A percentile compares a stretch with the other conserved stretches of the same genome.
phyloP scores from a whole-genome alignment of 2,888 invertebrate genomes.

The Eulithis prunata region DNA sequence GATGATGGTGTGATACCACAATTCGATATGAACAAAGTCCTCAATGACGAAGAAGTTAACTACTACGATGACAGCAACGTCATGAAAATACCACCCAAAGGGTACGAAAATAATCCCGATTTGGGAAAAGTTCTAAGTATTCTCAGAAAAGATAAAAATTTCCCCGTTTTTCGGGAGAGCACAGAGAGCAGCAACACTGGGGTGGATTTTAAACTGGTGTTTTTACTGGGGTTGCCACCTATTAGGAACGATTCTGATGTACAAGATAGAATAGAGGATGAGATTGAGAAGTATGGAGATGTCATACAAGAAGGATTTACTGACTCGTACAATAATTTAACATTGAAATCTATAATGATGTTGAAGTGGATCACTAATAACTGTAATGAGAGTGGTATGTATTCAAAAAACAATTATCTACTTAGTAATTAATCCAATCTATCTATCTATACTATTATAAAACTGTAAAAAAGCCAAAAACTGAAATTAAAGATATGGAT shows the following conservation, averaged over 20 bases:
- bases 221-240: conserved; percentile 86
- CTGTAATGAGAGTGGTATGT: conserved; percentile 84
- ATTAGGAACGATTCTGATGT: conserved; percentile 83
- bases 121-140: conserved; percentile 60
- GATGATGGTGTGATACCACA: conserved; percentile 64
- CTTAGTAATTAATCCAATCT: no score
- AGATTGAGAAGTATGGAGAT: conserved; percentile 88
- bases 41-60: conserved; percentile 54
- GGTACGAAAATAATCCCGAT: conserved; percentile 62
- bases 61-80: conserved; percentile 70
- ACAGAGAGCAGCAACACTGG: conserved; percentile 44
- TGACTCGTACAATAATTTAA: conserved; percentile 94
- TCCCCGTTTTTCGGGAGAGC: conserved; percentile 49
- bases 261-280: conserved; percentile 86
- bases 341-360: conserved; percentile 93
- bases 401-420: no score
- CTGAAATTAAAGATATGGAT: no score
- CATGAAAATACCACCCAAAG: conserved; percentile 77
- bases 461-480: no score
- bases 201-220: conserved; percentile 69
- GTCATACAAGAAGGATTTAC: conserved; percentile 93
- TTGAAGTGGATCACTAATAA: conserved; percentile 90
- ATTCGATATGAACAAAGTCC: conserved; percentile 74
- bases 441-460: background rate
- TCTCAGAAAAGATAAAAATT: conserved; percentile 56